Evolutionary conservation across 2,888 invertebrate species (phyloP).

Genomic region (Heteromyza rotundicornis): DNA sequence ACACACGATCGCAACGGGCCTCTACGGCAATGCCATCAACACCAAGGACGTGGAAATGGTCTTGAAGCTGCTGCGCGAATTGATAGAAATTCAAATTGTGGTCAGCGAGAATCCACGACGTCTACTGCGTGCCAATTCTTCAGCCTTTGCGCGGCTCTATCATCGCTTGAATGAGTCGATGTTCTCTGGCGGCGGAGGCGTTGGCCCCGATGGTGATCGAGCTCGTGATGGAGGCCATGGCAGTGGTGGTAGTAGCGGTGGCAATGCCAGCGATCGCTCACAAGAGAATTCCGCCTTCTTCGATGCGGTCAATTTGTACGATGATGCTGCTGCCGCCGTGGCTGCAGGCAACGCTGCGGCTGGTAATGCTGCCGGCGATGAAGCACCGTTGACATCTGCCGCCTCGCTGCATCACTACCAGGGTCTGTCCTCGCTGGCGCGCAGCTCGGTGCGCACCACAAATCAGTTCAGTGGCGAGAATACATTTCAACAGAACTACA

Average conservation of each 20-base stretch:
- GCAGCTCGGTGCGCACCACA: too few relatives aligned
- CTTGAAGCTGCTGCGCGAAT: slow-evolving; percentile 69
- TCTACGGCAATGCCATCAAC: slow-evolving; percentile 77
- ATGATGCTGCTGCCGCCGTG: too few relatives aligned
- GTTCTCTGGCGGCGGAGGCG: slow-evolving; percentile 86
- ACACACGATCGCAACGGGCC: slow-evolving; percentile 66
- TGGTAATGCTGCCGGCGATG: too few relatives aligned
- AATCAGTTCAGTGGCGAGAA: too few relatives aligned
- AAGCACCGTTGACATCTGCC: too few relatives aligned
- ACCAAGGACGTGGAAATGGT: slow-evolving; percentile 76
- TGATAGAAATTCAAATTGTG: slow-evolving; percentile 76
- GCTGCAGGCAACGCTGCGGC: too few relatives aligned
- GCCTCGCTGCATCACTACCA: too few relatives aligned
- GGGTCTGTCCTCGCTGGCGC: too few relatives aligned
- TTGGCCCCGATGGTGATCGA: background rate
- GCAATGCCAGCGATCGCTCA: too few relatives aligned
- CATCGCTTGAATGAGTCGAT: slow-evolving; percentile 87
- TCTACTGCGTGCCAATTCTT: slow-evolving; percentile 82
- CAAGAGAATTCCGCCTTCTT: too few relatives aligned
- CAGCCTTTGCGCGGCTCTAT: slow-evolving; percentile 86
- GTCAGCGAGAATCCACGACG: slow-evolving; percentile 74
- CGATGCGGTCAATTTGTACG: too few relatives aligned
- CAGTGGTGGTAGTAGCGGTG: slow-evolving; percentile 17
- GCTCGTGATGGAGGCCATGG: background rate
- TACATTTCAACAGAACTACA: too few relatives aligned